These are phyloP conservation scores for Cyrtorhinus lividipennis DNA, from an alignment of 1,140 invertebrate genomes.

Conservation along the genomic window DNA sequence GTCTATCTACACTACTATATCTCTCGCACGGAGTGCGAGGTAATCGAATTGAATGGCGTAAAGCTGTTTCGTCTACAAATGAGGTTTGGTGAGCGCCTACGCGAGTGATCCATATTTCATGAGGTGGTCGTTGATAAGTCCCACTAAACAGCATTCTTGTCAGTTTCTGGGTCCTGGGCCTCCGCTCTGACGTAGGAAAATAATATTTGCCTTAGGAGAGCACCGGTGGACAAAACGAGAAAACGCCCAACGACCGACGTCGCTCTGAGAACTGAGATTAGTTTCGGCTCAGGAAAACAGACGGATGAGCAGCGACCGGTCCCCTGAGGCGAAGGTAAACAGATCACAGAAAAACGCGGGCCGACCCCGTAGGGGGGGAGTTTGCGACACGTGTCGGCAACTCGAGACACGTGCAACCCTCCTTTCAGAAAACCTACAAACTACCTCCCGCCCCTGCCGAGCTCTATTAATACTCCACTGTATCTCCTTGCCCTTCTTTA, in stretches of 20 bases:
- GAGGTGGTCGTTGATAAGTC: no score
- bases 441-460: background rate
- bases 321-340: background rate
- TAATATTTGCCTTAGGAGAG: no score
- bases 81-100: no score
- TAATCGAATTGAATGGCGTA: no score
- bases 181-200: no score
- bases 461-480: background rate
- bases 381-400: conserved; percentile 5
- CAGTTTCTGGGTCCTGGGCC: no score
- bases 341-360: background rate
- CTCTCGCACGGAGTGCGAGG: no score
- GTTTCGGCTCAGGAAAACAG: background rate
- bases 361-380: background rate
- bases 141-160: no score
- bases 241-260: background rate
- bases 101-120: no score
- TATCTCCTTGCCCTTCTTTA: background rate
- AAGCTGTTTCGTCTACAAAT: no score
- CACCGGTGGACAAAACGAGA: no score
- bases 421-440: conserved; percentile 8
- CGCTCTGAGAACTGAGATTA: background rate
- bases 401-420: background rate
- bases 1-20: no score
- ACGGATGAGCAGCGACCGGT: background rate